Base-by-base conservation (phyloP, 2,888 invertebrate genomes). In the Cremastinae sp. region DNA sequence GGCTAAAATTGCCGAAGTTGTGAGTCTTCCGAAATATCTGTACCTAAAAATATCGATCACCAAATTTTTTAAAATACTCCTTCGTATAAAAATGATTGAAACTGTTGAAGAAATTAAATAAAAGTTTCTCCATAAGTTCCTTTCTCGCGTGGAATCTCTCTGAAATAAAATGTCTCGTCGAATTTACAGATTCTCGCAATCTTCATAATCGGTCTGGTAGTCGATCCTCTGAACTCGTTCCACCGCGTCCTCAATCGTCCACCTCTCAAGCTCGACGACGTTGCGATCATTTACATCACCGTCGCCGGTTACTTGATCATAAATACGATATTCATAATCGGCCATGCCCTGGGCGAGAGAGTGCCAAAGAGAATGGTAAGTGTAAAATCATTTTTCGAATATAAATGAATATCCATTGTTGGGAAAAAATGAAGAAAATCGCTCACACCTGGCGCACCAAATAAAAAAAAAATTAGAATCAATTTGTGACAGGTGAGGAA, bases 221-320 rank as follows among this genome's bases (percentile, higher is more conserved):
- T 93, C 56, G 93, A 94, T 65, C 94, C 94, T 0, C 91, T 93
- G 38, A 91, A 92, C 83, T 87, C 86, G 36, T 87, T 86, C 70
- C 84, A 86, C 62, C 79, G 66, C 20, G 78, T 84, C 2, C 70
- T 72, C 51, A 82, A 83, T 51, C 91, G 90, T 10, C 91, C 92
- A 28, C 91, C 85, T 84, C 92, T 89, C 83, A 93, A 89, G 85
- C 91, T 90, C 88, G 90, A 91, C 82, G 91, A 94, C 83, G 92
- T 93, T 14, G 94, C 93, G 0, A 90, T 94, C 75, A 93, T 94
- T 88, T 94, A 93, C 89, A 92, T 94, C 10, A 91, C 94, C 2
- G 92, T 92, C 85, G 92, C 92, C 10, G 93, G 94, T 79, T 94
- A 91, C 86, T 91, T 94, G 84, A 91, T 94, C 79, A 93, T 94